These are phyloP conservation scores for Chrysina gloriosa DNA, from an alignment of 2,888 invertebrate species.

Conservation along the genomic window DNA sequence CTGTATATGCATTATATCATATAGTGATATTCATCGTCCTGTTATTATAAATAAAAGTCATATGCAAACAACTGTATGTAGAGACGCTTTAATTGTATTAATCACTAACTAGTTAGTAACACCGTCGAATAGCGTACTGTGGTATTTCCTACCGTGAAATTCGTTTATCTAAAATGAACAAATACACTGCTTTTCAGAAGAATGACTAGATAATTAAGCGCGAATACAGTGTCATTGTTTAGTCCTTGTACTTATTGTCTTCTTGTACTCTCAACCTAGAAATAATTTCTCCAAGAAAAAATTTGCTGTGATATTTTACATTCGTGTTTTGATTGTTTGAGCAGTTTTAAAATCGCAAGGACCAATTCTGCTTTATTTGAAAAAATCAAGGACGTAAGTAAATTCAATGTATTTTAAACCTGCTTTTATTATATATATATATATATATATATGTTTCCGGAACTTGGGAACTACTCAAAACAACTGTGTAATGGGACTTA, in stretches of 20 bases:
- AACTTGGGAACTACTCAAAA: too few relatives aligned
- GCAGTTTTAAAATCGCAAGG: not conserved
- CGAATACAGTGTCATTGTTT: not conserved
- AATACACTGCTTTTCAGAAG: not conserved
- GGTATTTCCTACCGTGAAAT: constrained; percentile 2
- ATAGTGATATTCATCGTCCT: not conserved
- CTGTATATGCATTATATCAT: not conserved
- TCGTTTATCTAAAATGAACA: not conserved
- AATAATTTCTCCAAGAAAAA: too few relatives aligned
- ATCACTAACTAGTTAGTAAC: constrained; percentile 6
- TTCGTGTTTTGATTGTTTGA: not conserved
- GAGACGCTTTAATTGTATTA: constrained; percentile 5
- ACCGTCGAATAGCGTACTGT: not conserved
- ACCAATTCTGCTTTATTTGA: not conserved
- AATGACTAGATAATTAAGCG: not conserved
- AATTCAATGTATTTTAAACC: not conserved
- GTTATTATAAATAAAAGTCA: not conserved
- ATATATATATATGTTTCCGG: not conserved
- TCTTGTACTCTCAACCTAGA: not conserved
- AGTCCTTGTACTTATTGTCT: constrained; percentile 13
- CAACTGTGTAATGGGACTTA: too few relatives aligned
- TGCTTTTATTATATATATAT: not conserved
- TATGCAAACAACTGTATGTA: constrained; percentile 11
- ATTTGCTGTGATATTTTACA: not conserved
- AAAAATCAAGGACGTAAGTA: not conserved